Percentiles rank a stretch among this genome's conserved stretches.
Evolutionary conservation across 2,888 invertebrate species (phyloP).

Genomic region (Torymus auratus): DNA sequence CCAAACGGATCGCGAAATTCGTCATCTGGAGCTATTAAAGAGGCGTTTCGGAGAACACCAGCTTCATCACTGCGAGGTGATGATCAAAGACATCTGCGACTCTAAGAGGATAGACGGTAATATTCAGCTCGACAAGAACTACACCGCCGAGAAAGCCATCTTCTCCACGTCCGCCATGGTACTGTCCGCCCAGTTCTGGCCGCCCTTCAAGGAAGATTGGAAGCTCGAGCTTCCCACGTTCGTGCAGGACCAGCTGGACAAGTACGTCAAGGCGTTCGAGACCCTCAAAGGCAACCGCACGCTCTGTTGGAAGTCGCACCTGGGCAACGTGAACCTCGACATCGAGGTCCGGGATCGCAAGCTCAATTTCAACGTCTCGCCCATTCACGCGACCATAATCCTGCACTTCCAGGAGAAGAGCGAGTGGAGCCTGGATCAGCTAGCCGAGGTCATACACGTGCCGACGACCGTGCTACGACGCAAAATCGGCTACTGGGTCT

Average conservation of each 20-base stretch:
- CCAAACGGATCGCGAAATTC: constrained; percentile 92
- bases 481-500: constrained; percentile 95
- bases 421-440: constrained; percentile 91
- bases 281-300: constrained; percentile 94
- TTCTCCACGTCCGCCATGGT: constrained; percentile 90
- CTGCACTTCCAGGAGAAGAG: constrained; percentile 93
- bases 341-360: constrained; percentile 90
- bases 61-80: constrained; percentile 97
- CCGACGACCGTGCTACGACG: constrained; percentile 89
- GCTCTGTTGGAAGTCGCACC: constrained; percentile 94
- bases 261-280: constrained; percentile 94
- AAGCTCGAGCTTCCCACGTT: constrained; percentile 90
- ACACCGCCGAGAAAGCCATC: constrained; percentile 77
- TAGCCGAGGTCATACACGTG: constrained; percentile 91
- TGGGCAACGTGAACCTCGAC: constrained; percentile 93
- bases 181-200: constrained; percentile 99
- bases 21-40: constrained; percentile 95
- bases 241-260: constrained; percentile 88
- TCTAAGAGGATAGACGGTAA: constrained; percentile 94
- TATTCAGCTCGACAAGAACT: constrained; percentile 81
- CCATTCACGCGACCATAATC: constrained; percentile 95
- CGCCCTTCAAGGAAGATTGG: constrained; percentile 93
- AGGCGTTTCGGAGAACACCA: constrained; percentile 97
- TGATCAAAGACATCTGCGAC: constrained; percentile 98
- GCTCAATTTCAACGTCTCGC: constrained; percentile 90